Evolutionary conservation across 2,113 vertebrate species (phyloP), one percentile per base, ranked within the genome.

Genomic region (Ornithorhynchus anatinus): DNA sequence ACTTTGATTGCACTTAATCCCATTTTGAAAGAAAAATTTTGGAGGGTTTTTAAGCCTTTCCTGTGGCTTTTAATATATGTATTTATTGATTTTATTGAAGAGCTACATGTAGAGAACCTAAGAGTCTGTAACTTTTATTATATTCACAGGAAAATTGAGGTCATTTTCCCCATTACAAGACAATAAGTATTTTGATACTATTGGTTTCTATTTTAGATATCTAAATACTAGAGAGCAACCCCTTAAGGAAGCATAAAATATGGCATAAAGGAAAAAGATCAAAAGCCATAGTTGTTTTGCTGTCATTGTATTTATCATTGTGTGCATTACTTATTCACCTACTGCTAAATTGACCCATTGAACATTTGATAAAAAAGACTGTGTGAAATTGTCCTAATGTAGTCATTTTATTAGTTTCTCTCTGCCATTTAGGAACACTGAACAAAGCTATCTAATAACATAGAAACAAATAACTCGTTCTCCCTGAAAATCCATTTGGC

Each of bases 291-390:
- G 33, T 84, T 84, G 54, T 79, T 79, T 81, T 70, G 51, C 74
- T 72, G 35, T 36, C 19, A n/a, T 1, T 78, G 32, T 5, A 40
- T 53, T 59, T 81, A 69, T 73, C 6, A 61, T 43, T 73, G 10
- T 64, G 60, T 63, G 22, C 39, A 53, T 82, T 76, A 23, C 27
- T 75, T 68, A 36, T 23, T 79, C 48, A 43, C 54, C 53, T 31
- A 63, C 33, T 42, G 61, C 80, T 88, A 86, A 71, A 72, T 33
- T 76, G 44, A 81, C 60, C 69, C 48, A 42, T 40, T 43, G 45
- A 64, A 73, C 83, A 86, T 82, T 48, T 75, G 53, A 52, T 13
- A 36, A 57, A 69, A 80, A 72, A 75, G 43, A 60, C 56, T 48
- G 10, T 70, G 32, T 77, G 45, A 72, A 73, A 77, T 79, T 81